These are phyloP conservation scores for Himantopus leucocephalus DNA, from an alignment of 2,113 vertebrate species.

Conservation along the genomic window DNA sequence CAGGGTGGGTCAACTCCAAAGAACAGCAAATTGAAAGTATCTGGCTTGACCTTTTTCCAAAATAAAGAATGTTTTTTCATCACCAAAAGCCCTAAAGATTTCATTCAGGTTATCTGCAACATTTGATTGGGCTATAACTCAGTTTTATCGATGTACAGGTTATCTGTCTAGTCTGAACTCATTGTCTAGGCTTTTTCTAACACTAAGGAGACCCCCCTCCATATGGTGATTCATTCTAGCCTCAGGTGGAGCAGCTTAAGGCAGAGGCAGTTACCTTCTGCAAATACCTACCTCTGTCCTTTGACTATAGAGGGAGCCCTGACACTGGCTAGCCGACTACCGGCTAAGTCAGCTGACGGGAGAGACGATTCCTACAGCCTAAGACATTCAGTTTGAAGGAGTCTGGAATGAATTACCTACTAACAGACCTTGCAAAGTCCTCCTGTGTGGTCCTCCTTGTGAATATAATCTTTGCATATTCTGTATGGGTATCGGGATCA, in stretches of 20 bases:
- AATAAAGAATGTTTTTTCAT: not conserved
- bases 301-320: not conserved
- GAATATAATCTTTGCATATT: too few relatives aligned
- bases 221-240: not conserved
- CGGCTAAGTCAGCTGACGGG: not conserved
- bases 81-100: not conserved
- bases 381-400: not conserved
- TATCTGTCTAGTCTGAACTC: not conserved
- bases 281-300: not conserved
- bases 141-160: not conserved
- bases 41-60: not conserved
- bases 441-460: not conserved
- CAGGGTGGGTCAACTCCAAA: not conserved
- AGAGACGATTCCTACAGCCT: not conserved
- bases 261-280: not conserved
- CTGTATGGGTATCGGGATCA: too few relatives aligned
- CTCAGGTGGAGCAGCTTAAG: not conserved
- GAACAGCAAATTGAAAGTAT: not conserved
- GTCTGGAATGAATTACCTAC: not conserved
- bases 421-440: not conserved
- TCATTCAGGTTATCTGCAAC: not conserved
- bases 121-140: not conserved
- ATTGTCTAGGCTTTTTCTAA: not conserved
- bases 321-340: not conserved
- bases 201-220: not conserved